phyloP scores from a whole-genome alignment of 2,113 vertebrate species.

The Megaceryle maxima region DNA sequence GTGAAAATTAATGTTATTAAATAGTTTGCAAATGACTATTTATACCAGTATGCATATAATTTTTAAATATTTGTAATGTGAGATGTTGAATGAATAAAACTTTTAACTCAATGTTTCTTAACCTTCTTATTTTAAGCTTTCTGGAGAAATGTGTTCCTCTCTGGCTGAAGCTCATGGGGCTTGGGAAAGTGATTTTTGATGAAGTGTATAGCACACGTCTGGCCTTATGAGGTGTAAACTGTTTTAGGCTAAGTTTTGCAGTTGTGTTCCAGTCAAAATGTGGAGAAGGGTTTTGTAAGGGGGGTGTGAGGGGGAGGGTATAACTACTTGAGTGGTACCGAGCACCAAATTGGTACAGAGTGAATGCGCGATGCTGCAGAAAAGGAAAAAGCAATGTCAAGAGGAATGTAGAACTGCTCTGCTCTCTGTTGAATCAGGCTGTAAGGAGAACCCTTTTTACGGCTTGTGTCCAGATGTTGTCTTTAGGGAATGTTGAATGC shows the following conservation, averaged over 20 bases:
- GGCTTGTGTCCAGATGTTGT: background rate
- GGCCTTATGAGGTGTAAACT: background rate
- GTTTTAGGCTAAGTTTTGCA: background rate
- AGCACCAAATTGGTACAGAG: background rate
- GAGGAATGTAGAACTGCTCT: background rate
- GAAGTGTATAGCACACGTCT: background rate
- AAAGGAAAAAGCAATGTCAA: background rate
- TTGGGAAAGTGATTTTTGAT: background rate
- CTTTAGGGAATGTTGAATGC: background rate
- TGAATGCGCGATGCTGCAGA: background rate
- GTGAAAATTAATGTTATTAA: constrained; percentile 99
- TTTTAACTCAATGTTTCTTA: constrained; percentile 85
- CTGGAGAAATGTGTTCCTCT: background rate
- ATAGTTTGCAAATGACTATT: constrained; percentile 99
- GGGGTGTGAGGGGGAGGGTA: background rate
- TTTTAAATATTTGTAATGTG: constrained; percentile 99
- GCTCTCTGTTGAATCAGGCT: background rate
- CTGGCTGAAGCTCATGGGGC: background rate
- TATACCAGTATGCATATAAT: constrained; percentile 99
- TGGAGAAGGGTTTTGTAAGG: background rate
- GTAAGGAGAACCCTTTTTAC: background rate
- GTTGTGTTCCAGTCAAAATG: background rate
- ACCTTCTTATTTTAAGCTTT: constrained; percentile 36
- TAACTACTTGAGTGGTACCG: background rate
- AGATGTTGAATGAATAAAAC: constrained; percentile 99